Conservation (phyloP, 2,888 invertebrate genomes). For the Mantis religiosa region DNA sequence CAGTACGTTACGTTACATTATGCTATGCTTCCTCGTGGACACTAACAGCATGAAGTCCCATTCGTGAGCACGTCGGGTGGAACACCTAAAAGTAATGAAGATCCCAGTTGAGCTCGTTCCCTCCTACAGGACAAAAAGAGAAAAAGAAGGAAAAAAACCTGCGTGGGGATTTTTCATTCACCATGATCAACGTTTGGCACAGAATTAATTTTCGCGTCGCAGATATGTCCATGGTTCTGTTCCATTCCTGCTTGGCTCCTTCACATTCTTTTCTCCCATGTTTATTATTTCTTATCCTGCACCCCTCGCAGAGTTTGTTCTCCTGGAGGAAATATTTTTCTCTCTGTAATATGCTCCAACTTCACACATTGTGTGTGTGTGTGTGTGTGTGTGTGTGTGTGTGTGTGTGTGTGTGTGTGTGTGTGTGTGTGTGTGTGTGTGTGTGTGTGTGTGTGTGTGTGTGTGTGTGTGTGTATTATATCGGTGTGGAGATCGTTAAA, state of each 20-base stretch:
- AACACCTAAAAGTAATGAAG: background rate
- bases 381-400: background rate
- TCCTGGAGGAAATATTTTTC: background rate
- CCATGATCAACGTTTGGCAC: background rate
- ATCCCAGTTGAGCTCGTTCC: too few relatives aligned
- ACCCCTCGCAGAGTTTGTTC: background rate
- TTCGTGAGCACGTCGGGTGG: background rate
- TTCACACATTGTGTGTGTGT: background rate
- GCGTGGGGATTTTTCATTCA: background rate
- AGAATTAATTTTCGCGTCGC: background rate
- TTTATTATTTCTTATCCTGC: background rate
- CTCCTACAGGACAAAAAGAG: background rate
- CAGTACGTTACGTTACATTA: too few relatives aligned
- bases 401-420: background rate
- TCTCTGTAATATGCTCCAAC: background rate
- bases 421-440: background rate
- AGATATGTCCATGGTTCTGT: background rate
- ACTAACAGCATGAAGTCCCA: background rate
- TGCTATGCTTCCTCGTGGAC: background rate
- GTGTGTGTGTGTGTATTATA: background rate
- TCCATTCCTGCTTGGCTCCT: background rate
- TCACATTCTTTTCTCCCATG: background rate
- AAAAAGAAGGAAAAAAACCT: background rate
- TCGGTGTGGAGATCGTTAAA: slow-evolving; percentile 9
- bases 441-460: too few relatives aligned